Percentiles rank a stretch among this genome's conserved stretches.
phyloP scores from a whole-genome alignment of 2,797 vertebrate species.

The Gambelia wislizenii region DNA sequence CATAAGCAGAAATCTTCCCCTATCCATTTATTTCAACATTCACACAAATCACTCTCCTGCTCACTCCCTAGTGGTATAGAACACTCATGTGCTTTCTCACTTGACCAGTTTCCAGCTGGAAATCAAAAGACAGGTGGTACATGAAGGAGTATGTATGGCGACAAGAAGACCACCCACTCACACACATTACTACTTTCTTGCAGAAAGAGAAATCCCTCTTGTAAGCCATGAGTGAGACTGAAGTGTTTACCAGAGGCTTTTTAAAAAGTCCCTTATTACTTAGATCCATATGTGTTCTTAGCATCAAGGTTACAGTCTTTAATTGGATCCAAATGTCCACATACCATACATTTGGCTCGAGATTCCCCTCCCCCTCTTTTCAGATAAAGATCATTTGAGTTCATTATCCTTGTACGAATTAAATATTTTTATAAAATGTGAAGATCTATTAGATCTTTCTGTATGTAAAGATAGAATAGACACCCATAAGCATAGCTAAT shows the following conservation, averaged over 20 bases:
- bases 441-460: neutral
- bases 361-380: neutral
- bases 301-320: neutral
- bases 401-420: neutral
- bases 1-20: too few species aligned
- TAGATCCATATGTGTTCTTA: neutral
- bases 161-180: neutral
- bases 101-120: neutral
- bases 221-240: neutral
- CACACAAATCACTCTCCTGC: neutral
- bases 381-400: neutral
- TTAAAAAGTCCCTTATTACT: neutral
- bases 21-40: too few species aligned
- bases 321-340: neutral
- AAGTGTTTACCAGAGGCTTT: neutral
- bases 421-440: neutral
- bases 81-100: neutral
- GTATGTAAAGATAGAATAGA: neutral
- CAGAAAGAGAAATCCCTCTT: neutral
- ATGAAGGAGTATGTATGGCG: neutral
- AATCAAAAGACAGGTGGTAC: neutral
- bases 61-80: neutral
- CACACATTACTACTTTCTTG: neutral
- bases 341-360: neutral
- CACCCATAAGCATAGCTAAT: neutral